These are phyloP conservation scores for Notarius quadriscutis DNA, from an alignment of 2,113 vertebrate species.

Conservation along the genomic window DNA sequence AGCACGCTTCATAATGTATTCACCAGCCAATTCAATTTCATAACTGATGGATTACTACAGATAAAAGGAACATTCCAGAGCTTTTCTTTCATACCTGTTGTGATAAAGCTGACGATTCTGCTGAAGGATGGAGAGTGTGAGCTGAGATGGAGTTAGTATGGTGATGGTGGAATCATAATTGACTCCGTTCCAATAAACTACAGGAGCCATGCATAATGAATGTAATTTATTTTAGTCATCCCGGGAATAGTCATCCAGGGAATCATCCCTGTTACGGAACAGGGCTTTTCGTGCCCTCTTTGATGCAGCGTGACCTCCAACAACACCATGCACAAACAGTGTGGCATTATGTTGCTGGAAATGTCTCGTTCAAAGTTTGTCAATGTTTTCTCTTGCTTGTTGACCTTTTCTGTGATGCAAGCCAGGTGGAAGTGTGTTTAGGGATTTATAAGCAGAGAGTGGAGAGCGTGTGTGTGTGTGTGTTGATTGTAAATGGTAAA, in stretches of 20 bases:
- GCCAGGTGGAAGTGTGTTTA: constrained; percentile 41
- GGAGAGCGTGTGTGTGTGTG: neutral
- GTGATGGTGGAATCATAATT: constrained; percentile 30
- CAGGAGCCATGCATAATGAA: constrained; percentile 45
- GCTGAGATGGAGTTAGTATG: neutral
- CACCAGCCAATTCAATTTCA: constrained; percentile 45
- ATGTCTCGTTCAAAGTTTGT: constrained; percentile 44
- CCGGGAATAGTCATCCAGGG: constrained; percentile 21
- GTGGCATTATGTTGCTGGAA: constrained; percentile 38
- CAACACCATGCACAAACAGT: constrained; percentile 8
- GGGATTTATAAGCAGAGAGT: constrained; percentile 49
- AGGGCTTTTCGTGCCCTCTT: constrained; percentile 20
- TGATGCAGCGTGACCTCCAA: constrained; percentile 46
- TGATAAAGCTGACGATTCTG: constrained; percentile 1
- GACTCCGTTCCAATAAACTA: constrained; percentile 40
- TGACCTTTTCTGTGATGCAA: constrained; percentile 53
- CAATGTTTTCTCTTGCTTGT: constrained; percentile 37
- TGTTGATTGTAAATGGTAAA: constrained; percentile 6
- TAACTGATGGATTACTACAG: constrained; percentile 48
- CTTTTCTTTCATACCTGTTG: constrained; percentile 15
- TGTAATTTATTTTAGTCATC: constrained; percentile 52
- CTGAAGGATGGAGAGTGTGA: neutral
- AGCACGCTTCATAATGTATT: constrained; percentile 32
- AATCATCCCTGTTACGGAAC: no score
- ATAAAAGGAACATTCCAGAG: constrained; percentile 40